These are phyloP conservation scores for Squalus acanthias DNA, from an alignment of 2,797 vertebrate genomes.

Conservation along the genomic window DNA sequence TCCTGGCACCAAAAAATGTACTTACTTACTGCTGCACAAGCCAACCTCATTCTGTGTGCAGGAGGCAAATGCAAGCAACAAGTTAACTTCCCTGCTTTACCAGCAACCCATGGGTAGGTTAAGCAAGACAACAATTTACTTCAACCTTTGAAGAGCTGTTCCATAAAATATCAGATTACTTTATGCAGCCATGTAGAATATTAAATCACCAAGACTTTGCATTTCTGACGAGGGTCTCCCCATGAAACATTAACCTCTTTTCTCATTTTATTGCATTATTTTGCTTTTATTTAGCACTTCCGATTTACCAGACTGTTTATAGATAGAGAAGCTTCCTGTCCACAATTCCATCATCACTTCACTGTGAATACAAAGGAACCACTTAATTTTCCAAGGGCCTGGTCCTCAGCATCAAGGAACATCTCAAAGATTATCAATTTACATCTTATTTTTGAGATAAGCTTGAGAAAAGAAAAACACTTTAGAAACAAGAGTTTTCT, in stretches of 20 bases:
- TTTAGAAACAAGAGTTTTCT: not conserved
- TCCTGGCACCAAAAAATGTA: not conserved
- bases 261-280: not conserved
- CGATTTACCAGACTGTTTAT: conserved; percentile 16
- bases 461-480: not conserved
- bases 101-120: not conserved
- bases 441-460: not conserved
- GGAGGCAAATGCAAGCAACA: not conserved
- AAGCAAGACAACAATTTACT: not conserved
- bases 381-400: not conserved
- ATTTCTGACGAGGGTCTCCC: not conserved
- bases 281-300: conserved; percentile 13
- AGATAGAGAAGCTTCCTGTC: conserved; percentile 8
- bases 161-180: not conserved
- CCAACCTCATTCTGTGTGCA: not conserved
- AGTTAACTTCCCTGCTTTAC: not conserved
- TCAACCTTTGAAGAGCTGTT: not conserved
- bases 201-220: not conserved
- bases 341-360: conserved; percentile 21
- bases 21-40: not conserved
- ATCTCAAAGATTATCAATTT: not conserved
- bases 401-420: not conserved
- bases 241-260: not conserved
- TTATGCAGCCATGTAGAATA: not conserved
- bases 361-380: not conserved